Base-by-base conservation (phyloP, 2,797 vertebrate genomes). In the Sebastes hubbsi region DNA sequence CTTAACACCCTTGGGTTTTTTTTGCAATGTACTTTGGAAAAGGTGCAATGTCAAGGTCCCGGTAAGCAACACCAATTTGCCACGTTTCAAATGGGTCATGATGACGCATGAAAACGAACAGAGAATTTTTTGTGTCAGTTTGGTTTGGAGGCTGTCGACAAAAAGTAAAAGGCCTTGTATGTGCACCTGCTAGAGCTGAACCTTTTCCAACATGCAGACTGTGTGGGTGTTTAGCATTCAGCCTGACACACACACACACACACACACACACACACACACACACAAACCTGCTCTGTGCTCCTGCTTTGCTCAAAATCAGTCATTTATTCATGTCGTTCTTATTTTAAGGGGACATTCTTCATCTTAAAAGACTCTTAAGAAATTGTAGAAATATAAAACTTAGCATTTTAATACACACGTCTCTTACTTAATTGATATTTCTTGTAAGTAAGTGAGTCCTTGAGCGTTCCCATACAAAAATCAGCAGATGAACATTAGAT, bases 121-220 rank as follows among this genome's bases (percentile, higher is more conserved):
- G 62, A 77, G 71, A 20, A 14, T 80, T 75, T 65, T 80, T 77
- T 71, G 60, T 77, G 14, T 70, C 22, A 0, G 36, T 70, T 75
- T 36, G 64, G 58, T 71, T 80, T 76, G 69, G 56, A 54, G 46
- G 81, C 69, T 46, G 25, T 85, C 36, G 63, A 38, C 60, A 75
- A 49, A 77, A 73, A 84, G 69, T 72, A 66, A 81, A 82, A 86
- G 77, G 64, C 77, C 72, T 86, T 84, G 83, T 71, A 80, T 88
- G 83, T 92, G 89, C 94, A 95, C 92, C 94, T 94, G 92, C 91
- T 88, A 85, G 75, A 90, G 61, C 91, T 95, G 93, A 94, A 93
- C 79, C 78, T 89, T 77, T 86, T 94, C 92, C 94, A 95, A 84
- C 88, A 82, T 59, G 83, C 83, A 81, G 84, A 82, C 87, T 78